phyloP scores from a whole-genome alignment of 2,113 vertebrate genomes.

The Cephalopterus ornatus region DNA sequence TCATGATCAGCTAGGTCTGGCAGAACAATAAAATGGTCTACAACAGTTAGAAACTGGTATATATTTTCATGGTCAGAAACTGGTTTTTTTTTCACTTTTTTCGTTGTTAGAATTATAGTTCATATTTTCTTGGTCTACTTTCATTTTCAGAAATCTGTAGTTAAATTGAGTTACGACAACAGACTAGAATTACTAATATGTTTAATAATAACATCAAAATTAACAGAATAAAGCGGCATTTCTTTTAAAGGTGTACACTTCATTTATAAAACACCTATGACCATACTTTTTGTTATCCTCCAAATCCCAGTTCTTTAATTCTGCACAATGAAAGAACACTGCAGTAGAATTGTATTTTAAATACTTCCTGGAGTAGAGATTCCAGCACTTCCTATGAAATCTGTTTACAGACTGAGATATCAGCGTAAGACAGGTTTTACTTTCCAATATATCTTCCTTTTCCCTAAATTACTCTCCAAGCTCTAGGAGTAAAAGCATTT shows the following conservation, averaged over 20 bases:
- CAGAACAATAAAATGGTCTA: background rate
- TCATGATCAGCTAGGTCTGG: background rate
- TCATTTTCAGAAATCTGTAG: background rate
- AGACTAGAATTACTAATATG: background rate
- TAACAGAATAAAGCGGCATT: background rate
- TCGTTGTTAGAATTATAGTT: background rate
- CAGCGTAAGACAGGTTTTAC: background rate
- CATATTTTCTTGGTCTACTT: background rate
- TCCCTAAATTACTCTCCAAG: background rate
- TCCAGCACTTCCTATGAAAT: background rate
- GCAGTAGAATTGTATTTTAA: background rate
- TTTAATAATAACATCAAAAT: background rate
- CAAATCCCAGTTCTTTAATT: background rate
- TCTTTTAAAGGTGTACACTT: background rate
- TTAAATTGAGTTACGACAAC: background rate
- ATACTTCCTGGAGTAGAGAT: background rate
- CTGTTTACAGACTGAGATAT: background rate
- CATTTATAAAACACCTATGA: background rate
- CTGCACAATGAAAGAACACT: background rate
- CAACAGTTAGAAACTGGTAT: background rate
- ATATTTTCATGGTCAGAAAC: background rate
- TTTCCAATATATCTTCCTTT: background rate
- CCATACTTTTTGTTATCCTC: background rate
- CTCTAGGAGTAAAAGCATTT: background rate
- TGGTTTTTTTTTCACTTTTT: background rate